Evolutionary conservation across 2,888 invertebrate genomes (phyloP).

Genomic region (Anodontia alba): DNA sequence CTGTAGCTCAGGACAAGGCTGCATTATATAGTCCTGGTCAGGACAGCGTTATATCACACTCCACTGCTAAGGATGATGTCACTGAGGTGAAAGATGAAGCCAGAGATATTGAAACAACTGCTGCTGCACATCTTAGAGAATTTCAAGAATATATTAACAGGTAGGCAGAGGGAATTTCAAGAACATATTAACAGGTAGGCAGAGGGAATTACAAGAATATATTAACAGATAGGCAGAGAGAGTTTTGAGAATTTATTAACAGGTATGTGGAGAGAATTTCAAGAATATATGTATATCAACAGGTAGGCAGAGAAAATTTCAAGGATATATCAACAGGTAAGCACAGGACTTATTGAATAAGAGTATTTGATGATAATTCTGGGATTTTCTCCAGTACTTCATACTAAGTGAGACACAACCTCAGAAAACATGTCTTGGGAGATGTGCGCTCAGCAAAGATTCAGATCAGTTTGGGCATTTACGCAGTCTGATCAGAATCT

Average conservation of each 20-base stretch:
- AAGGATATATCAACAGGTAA: constrained; percentile 69
- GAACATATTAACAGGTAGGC: constrained; percentile 66
- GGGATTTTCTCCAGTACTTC: too few species aligned
- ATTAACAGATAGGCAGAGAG: constrained; percentile 60
- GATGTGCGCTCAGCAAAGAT: too few species aligned
- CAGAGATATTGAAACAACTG: constrained; percentile 41
- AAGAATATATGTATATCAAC: constrained; percentile 69
- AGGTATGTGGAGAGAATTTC: constrained; percentile 57
- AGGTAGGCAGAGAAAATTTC: constrained; percentile 57
- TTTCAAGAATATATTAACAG: constrained; percentile 68
- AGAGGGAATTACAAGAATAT: constrained; percentile 62
- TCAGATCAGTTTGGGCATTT: too few species aligned
- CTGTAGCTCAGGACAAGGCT: constrained; percentile 24
- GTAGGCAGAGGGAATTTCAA: constrained; percentile 56
- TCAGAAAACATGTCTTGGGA: too few species aligned
- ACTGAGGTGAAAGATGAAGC: constrained; percentile 13
- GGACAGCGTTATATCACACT: constrained; percentile 49
- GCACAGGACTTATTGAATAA: too few species aligned
- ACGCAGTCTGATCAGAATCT: too few species aligned
- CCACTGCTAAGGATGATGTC: constrained; percentile 31
- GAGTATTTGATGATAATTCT: too few species aligned
- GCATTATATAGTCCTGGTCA: constrained; percentile 50
- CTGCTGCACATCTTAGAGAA: constrained; percentile 49
- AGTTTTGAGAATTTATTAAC: constrained; percentile 66
- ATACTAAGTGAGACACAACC: too few species aligned